Percentiles rank a stretch among this genome's conserved stretches.
These are phyloP conservation scores for Pedicia rivosa DNA, from an alignment of 2,888 invertebrate species.

Conservation along the genomic window DNA sequence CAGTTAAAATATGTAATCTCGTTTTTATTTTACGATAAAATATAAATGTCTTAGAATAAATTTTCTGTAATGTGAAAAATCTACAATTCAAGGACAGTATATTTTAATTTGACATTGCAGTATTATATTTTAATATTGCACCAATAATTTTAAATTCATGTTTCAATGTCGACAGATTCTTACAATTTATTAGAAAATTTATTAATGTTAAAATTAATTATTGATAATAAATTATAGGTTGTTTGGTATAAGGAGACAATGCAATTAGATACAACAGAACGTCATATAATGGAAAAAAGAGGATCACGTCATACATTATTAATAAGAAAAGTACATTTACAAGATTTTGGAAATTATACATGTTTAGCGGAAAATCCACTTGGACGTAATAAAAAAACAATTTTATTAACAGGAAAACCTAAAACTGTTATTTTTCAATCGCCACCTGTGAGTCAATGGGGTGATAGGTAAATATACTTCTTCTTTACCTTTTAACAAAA, in stretches of 20 bases:
- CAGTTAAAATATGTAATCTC: too few species aligned
- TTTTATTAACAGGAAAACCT: slow-evolving; percentile 40
- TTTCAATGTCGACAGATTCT: too few species aligned
- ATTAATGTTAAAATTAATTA: not conserved
- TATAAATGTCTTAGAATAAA: too few species aligned
- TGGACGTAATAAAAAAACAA: slow-evolving; percentile 37
- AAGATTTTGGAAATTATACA: slow-evolving; percentile 43
- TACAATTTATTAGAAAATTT: too few species aligned
- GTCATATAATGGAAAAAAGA: slow-evolving; percentile 37
- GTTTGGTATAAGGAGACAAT: slow-evolving; percentile 41
- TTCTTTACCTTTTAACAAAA: not conserved
- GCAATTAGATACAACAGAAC: slow-evolving; percentile 38
- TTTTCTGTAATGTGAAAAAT: too few species aligned
- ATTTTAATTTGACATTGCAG: too few species aligned
- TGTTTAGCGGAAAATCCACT: slow-evolving; percentile 42
- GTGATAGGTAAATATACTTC: slow-evolving; percentile 23
- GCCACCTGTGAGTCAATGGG: slow-evolving; percentile 34
- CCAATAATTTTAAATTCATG: too few species aligned
- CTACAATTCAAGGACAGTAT: too few species aligned
- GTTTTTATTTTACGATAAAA: too few species aligned
- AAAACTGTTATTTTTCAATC: slow-evolving; percentile 38
- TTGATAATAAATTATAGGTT: slow-evolving; percentile 28
- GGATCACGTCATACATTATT: slow-evolving; percentile 39
- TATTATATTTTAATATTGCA: too few species aligned
- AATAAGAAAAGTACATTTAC: slow-evolving; percentile 37